Evolutionary conservation across 2,888 invertebrate genomes (phyloP).

Genomic region (Cecidostiba fungosa): DNA sequence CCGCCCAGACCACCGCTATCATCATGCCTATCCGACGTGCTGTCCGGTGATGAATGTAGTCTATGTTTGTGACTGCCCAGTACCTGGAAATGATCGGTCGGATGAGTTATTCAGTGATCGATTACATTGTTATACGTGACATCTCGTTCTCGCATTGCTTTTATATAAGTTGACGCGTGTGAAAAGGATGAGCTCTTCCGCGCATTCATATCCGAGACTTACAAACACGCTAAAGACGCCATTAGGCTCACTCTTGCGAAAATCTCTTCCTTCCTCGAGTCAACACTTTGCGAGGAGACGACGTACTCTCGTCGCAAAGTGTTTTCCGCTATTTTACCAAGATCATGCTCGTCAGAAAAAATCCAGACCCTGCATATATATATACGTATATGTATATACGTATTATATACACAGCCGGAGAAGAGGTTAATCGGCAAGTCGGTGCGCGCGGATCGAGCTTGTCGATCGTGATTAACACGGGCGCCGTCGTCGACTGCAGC

Average conservation of each 20-base stretch:
- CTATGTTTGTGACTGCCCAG: slow-evolving; percentile 95
- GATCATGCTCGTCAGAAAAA: slow-evolving; percentile 9
- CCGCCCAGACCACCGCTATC: slow-evolving; percentile 92
- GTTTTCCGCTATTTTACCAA: slow-evolving; percentile 41
- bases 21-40: slow-evolving; percentile 89
- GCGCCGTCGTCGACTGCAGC: neutral
- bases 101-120: neutral
- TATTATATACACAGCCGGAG: neutral
- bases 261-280: neutral
- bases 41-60: slow-evolving; percentile 92
- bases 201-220: too few relatives aligned
- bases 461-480: slow-evolving; percentile 53
- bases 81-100: slow-evolving; percentile 82
- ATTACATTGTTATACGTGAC: neutral
- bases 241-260: neutral
- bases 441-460: neutral
- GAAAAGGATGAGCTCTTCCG: too few relatives aligned
- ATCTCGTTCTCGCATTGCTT: neutral
- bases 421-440: slow-evolving; percentile 4
- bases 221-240: neutral
- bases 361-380: neutral
- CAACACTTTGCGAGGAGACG: slow-evolving; percentile 2
- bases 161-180: too few relatives aligned
- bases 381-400: too few relatives aligned
- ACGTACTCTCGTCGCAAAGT: slow-evolving; percentile 5